These are phyloP conservation scores for Drosophila meridiana DNA, from an alignment of 2,888 invertebrate species.

Conservation along the genomic window DNA sequence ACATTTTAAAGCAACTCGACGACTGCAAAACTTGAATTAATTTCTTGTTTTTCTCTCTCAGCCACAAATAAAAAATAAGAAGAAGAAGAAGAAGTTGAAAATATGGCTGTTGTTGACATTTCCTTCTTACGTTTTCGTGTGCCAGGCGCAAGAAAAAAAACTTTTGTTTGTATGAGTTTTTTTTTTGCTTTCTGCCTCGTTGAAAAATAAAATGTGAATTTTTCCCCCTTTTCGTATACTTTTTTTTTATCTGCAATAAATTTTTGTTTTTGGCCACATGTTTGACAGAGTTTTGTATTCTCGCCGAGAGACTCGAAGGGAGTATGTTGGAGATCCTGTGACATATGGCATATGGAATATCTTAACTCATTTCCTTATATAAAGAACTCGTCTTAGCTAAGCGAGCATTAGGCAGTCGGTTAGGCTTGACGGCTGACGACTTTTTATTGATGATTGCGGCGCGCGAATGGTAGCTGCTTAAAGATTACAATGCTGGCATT, in stretches of 20 bases:
- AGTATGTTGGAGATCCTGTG: neutral
- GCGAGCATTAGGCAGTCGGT: neutral
- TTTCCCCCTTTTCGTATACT: constrained; percentile 6
- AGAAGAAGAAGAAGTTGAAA: constrained; percentile 42
- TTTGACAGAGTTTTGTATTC: constrained; percentile 10
- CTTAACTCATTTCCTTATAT: no score
- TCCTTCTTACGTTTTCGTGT: neutral
- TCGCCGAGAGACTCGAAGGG: neutral
- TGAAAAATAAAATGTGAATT: constrained; percentile 18
- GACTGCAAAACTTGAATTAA: constrained; percentile 71
- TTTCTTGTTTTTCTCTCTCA: constrained; percentile 45
- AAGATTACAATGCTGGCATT: constrained; percentile 5
- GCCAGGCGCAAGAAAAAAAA: neutral
- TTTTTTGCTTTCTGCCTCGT: constrained; percentile 15
- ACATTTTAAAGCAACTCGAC: constrained; percentile 71
- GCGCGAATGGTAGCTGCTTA: constrained; percentile 15
- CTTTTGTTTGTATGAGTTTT: constrained; percentile 15
- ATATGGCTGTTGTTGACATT: constrained; percentile 75
- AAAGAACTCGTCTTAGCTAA: neutral
- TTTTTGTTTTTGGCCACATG: constrained; percentile 23
- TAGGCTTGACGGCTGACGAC: neutral
- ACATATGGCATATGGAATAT: neutral
- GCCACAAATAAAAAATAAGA: constrained; percentile 20
- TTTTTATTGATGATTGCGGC: constrained; percentile 20
- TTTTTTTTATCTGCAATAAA: constrained; percentile 41